Evolutionary conservation across 2,888 invertebrate genomes (phyloP).

Genomic region (Pristionchus entomophagus): DNA sequence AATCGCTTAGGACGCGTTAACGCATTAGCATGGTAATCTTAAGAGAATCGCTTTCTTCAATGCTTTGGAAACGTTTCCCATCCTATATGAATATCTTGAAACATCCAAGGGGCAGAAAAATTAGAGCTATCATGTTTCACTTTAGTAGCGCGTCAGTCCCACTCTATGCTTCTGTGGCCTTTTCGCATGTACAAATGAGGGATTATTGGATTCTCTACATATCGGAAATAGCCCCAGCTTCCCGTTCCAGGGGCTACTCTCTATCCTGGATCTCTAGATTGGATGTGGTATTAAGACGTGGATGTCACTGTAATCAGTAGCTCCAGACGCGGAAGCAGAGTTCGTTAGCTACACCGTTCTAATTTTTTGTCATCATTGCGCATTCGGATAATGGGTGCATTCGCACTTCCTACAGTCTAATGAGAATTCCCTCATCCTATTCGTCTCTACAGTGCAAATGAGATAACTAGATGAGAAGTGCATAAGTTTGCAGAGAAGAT

Average conservation of each 20-base stretch:
- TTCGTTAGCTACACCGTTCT: background rate
- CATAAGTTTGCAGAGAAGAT: too few species aligned
- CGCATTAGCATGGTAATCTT: too few species aligned
- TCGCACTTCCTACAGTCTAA: background rate
- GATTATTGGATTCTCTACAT: slow-evolving; percentile 12
- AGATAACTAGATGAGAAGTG: too few species aligned
- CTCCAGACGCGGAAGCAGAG: background rate
- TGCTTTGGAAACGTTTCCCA: too few species aligned
- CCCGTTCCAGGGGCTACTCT: slow-evolving; percentile 24
- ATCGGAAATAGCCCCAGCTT: background rate
- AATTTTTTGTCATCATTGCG: too few species aligned
- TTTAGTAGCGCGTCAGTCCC: too few species aligned
- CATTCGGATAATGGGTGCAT: too few species aligned
- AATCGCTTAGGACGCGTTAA: too few species aligned
- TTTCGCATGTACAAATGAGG: slow-evolving; percentile 9
- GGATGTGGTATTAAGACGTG: background rate
- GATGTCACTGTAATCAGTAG: background rate
- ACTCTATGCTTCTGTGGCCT: background rate
- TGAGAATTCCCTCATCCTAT: background rate
- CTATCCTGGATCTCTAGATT: background rate
- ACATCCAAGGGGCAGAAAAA: too few species aligned
- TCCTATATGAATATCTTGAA: too few species aligned
- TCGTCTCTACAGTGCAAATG: too few species aligned
- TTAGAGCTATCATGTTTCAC: slow-evolving; percentile 4
- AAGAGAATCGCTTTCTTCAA: too few species aligned